phyloP scores from a whole-genome alignment of 2,797 vertebrate genomes.

The Caiman crocodilus region DNA sequence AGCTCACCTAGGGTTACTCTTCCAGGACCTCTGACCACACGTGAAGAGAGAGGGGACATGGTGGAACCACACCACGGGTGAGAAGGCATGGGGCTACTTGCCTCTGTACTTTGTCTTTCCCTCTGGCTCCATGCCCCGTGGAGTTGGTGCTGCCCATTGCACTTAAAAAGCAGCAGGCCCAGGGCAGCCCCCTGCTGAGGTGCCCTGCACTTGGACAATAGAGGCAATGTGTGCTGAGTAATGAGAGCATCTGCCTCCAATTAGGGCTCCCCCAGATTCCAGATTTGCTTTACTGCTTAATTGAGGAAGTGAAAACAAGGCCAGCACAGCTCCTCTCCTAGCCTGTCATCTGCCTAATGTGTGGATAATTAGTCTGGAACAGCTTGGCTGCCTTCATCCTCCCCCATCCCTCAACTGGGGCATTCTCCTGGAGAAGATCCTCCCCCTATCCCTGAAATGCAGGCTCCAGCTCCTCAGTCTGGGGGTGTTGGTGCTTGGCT shows the following conservation, averaged over 20 bases:
- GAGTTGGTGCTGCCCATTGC: background rate
- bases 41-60: background rate
- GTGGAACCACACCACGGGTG: background rate
- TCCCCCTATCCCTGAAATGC: background rate
- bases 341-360: conserved; percentile 23
- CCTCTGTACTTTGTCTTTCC: background rate
- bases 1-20: background rate
- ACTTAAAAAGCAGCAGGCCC: conserved; percentile 15
- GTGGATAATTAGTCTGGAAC: conserved; percentile 19
- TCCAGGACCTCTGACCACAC: background rate
- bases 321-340: background rate
- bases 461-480: background rate
- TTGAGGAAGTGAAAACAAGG: conserved; percentile 20
- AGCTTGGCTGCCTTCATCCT: background rate
- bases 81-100: background rate
- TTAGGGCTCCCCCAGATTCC: conserved; percentile 13
- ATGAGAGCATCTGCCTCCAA: conserved; percentile 44
- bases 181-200: background rate
- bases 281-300: conserved; percentile 34
- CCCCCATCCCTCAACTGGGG: background rate
- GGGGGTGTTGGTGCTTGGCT: background rate
- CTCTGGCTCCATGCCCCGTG: background rate
- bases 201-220: background rate
- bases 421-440: background rate
- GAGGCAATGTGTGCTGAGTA: conserved; percentile 23